A percentile compares a stretch with the other conserved stretches of the same genome.
Evolutionary conservation across 2,888 invertebrate species (phyloP).

Genomic region (Drosophila paramelanica): DNA sequence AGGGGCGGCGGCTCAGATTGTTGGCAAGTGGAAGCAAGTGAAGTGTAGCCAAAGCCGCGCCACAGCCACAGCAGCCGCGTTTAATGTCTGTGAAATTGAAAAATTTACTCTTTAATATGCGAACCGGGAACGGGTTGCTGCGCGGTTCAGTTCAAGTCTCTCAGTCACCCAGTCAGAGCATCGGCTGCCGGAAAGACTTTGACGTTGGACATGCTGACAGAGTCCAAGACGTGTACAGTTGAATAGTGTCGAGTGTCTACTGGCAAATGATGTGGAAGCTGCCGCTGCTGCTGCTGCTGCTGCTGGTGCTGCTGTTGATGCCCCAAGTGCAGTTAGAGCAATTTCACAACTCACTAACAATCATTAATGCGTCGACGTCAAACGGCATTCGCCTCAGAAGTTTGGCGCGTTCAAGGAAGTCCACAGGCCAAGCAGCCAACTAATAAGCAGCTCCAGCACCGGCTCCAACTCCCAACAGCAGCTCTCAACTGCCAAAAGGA

Average conservation of each 20-base stretch:
- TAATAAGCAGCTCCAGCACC: slow-evolving; percentile 68
- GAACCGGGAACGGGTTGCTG: slow-evolving; percentile 65
- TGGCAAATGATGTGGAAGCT: slow-evolving; percentile 78
- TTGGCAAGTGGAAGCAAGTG: slow-evolving; percentile 42
- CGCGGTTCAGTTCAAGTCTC: slow-evolving; percentile 19
- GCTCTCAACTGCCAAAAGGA: slow-evolving; percentile 20
- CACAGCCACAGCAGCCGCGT: slow-evolving; percentile 66
- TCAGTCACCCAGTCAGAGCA: slow-evolving; percentile 35
- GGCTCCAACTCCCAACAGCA: slow-evolving; percentile 10
- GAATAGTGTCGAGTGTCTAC: slow-evolving; percentile 46
- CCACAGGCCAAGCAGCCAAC: slow-evolving; percentile 59
- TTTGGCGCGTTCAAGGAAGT: slow-evolving; percentile 73
- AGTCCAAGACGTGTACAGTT: slow-evolving; percentile 38
- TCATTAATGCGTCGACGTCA: slow-evolving; percentile 78
- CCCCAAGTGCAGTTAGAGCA: slow-evolving; percentile 78
- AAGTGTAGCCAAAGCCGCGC: slow-evolving; percentile 51
- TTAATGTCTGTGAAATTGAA: slow-evolving; percentile 82
- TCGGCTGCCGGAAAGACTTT: slow-evolving; percentile 75
- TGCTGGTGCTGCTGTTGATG: slow-evolving; percentile 51
- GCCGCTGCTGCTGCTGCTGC: slow-evolving; percentile 22
- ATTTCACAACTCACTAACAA: slow-evolving; percentile 81
- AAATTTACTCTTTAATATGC: slow-evolving; percentile 80
- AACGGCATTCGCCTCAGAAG: slow-evolving; percentile 66
- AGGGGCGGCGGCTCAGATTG: slow-evolving; percentile 1
- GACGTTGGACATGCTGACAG: slow-evolving; percentile 61